These are phyloP conservation scores for Sinhomidia bicolor DNA, from an alignment of 2,888 invertebrate species.

Conservation along the genomic window DNA sequence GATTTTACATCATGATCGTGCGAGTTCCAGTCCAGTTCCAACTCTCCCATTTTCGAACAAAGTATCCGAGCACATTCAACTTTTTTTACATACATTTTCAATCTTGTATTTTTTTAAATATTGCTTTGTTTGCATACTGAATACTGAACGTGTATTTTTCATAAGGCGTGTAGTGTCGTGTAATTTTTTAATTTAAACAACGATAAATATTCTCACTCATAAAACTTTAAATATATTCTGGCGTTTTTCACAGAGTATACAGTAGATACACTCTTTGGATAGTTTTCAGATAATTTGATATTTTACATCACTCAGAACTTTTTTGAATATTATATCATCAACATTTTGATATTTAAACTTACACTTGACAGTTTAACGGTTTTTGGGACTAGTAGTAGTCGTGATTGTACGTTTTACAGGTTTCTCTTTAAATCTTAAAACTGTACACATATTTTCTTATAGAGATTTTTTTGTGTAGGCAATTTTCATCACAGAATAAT, in stretches of 20 bases:
- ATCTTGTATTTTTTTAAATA: not conserved
- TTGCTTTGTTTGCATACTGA: constrained; percentile 26
- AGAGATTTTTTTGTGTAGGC: not conserved
- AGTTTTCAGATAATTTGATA: too few species aligned
- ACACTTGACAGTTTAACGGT: too few species aligned
- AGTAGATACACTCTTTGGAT: not conserved
- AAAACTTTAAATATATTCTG: not conserved
- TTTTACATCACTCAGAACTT: too few species aligned
- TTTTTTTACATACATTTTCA: not conserved
- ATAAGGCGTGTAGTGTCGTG: constrained; percentile 30
- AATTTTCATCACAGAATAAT: constrained; percentile 48
- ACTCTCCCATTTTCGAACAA: too few species aligned
- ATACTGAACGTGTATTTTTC: not conserved
- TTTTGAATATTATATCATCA: too few species aligned
- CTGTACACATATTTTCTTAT: not conserved
- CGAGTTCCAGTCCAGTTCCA: too few species aligned
- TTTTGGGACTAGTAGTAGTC: too few species aligned
- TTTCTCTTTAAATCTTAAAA: not conserved
- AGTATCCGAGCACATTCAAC: not conserved
- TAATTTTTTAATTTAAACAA: not conserved
- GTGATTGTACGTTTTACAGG: constrained; percentile 47
- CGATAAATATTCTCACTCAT: not conserved
- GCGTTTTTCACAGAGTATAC: not conserved
- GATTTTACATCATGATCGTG: too few species aligned
- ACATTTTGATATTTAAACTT: too few species aligned